Base-by-base conservation (phyloP, 2,113 vertebrate genomes). In the Cheilinus undulatus region DNA sequence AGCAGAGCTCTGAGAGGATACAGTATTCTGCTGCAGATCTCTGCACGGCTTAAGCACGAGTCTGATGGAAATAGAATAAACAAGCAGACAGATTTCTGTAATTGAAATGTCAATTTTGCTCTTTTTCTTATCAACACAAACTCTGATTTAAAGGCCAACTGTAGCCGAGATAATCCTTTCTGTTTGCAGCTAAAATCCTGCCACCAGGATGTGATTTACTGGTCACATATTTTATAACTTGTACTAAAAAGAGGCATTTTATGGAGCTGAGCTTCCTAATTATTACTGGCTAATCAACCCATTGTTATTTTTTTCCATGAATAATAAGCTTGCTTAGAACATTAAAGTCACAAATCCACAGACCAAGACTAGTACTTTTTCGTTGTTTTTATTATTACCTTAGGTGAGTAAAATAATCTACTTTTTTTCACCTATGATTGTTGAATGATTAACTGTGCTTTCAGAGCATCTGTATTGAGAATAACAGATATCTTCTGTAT, bases 21-120 rank as follows among this genome's bases (percentile, higher is more conserved):
- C 43, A 28, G 13, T 56, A 17, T 74, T 50, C 53, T 58, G 23
- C 40, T 48, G 20, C 14, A 50, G 43, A 68, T 79, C 70, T 43
- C 42, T 7, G 34, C 19, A 42, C 13, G 19, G 32, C 26, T 61
- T 50, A 22, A 46, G 32, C 13, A 27, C 27, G 62, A 28, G 27
- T 23, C 19, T 3, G 20, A 66, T 64, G 24, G 42, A 66, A 53
- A 60, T 8, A 50, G 38, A 48, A 53, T 60, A 51, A 65, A 51
- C 64, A 52, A 56, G 27, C 3, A 20, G 46, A 40, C 34, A 45
- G 24, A 38, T 36, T 53, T 8, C 36, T 24, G 49, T 59, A 46
- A 65, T 36, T 59, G 52, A 46, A 52, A 62, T 67, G 26, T 62
- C 20, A 54, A 38, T 34, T 60, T 22, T 24, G 20, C 27, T 38